Evolutionary conservation across 2,888 invertebrate genomes (phyloP).

Genomic region (Drosophila birchii): DNA sequence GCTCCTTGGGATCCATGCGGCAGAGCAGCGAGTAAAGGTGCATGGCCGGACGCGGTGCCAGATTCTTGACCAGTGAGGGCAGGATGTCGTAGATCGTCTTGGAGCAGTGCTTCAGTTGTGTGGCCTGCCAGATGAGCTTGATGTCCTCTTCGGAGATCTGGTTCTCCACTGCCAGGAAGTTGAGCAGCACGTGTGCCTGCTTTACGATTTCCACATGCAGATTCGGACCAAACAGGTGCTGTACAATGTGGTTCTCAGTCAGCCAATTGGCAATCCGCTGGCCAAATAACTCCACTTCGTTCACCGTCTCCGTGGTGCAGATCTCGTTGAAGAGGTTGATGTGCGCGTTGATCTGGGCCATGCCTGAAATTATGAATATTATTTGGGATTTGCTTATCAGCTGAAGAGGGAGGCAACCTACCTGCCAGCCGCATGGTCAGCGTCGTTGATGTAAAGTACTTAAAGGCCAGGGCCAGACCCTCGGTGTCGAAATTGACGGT

Average conservation of each 20-base stretch:
- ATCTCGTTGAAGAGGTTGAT: conserved; percentile 96
- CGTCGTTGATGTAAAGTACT: conserved; percentile 97
- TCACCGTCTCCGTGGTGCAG: conserved; percentile 93
- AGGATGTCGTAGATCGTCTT: conserved; percentile 96
- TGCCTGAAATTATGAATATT: conserved; percentile 81
- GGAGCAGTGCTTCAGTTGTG: conserved; percentile 97
- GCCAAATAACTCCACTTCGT: conserved; percentile 93
- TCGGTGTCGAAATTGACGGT: conserved; percentile 95
- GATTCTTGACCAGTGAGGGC: conserved; percentile 94
- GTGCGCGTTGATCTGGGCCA: conserved; percentile 97
- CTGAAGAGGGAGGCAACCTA: conserved; percentile 26
- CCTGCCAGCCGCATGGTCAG: conserved; percentile 97
- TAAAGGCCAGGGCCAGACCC: conserved; percentile 96
- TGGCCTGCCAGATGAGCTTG: conserved; percentile 97
- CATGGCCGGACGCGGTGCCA: conserved; percentile 94
- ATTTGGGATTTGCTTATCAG: not conserved
- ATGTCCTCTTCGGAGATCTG: conserved; percentile 95
- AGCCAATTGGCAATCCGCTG: conserved; percentile 95
- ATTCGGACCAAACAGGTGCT: conserved; percentile 98
- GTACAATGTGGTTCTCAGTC: conserved; percentile 94
- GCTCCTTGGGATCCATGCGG: conserved; percentile 94
- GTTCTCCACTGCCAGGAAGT: conserved; percentile 96
- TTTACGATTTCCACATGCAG: conserved; percentile 97
- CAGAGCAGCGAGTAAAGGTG: conserved; percentile 95
- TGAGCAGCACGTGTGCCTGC: conserved; percentile 96